These are phyloP conservation scores for Dipodomys ordii DNA, from an alignment of 2,113 vertebrate species.

Conservation along the genomic window DNA sequence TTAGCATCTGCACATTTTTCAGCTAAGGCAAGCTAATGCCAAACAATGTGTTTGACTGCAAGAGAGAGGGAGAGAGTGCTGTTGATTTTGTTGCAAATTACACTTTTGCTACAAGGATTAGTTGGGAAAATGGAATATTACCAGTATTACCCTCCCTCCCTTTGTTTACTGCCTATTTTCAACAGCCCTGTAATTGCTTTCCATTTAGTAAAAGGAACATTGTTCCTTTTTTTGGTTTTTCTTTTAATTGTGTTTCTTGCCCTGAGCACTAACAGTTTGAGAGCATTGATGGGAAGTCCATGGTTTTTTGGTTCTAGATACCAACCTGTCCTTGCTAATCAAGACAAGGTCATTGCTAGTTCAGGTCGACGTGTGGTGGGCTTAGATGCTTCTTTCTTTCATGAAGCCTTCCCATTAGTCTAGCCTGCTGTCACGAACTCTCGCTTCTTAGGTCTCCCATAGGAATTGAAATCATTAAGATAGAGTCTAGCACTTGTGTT, in stretches of 20 bases:
- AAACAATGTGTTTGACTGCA: conserved; percentile 40
- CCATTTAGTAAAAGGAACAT: conserved; percentile 76
- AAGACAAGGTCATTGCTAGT: conserved; percentile 29
- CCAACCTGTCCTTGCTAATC: conserved; percentile 38
- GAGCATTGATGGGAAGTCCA: conserved; percentile 6
- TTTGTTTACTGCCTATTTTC: conserved; percentile 79
- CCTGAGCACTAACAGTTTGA: conserved; percentile 57
- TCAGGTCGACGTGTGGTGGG: background rate
- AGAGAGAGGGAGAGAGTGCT: background rate
- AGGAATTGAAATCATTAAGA: background rate
- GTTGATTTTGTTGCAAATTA: conserved; percentile 71
- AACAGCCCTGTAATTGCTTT: conserved; percentile 76
- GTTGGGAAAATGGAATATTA: conserved; percentile 67
- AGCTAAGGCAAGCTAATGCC: conserved; percentile 18
- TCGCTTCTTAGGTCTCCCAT: conserved; percentile 3
- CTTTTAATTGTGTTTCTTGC: conserved; percentile 70
- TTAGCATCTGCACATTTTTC: background rate
- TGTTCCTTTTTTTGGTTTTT: conserved; percentile 65
- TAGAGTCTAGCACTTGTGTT: background rate
- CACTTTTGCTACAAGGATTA: conserved; percentile 67
- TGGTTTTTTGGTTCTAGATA: conserved; percentile 52
- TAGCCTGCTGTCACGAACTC: background rate
- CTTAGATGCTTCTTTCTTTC: conserved; percentile 28
- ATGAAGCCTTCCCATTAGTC: conserved; percentile 19
- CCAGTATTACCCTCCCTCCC: conserved; percentile 53